Base-by-base conservation (phyloP, 37 sponge, comb jelly and placozoan species). In the Tethya wilhelma region DNA sequence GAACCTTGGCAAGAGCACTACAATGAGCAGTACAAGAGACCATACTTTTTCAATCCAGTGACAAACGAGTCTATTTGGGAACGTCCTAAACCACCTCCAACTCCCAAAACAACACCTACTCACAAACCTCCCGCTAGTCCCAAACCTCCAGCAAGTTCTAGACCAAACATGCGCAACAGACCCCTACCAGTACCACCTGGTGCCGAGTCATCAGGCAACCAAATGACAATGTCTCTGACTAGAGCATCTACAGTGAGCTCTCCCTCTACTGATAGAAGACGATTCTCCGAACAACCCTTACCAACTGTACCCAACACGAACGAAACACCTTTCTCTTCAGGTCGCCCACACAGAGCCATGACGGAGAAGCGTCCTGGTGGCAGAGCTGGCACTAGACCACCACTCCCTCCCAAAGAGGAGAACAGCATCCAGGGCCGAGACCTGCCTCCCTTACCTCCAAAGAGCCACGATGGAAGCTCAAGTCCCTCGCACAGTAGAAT, bases 61-160 rank as follows among this genome's bases (percentile, higher is more conserved):
- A 90, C 90, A 0, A 65, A 40, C 26, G 53, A 74, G 66, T 44
- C 85, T 1, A 20, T 44, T 56, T 90, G 90, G 90, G 85, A 90
- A 1, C 46, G 69, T 39, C 90, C 90, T 33, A 73, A 39, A 38
- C 71, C 76, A 1, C 36, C 71, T 0, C 60, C 79, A 20, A 33
- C 40, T 19, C 4, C 46, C 9, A 1, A 2, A 31, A 49, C 46
- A 12, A 19, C 30, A 2, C 34, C 60, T 60, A 38, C 41, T 12
- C 53, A 7, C 5, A 57, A 7, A 56, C 1, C 25, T 2, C 25
- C 56, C n/a, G 7, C 40, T 23, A 9, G 38, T 7, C 60, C 34
- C 42, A 46, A 20, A 2, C 37, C 20, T 58, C 46, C 60, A 38
- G 20, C 45, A 20, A 65, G 36, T 20, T 22, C 73, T 53, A 33